Percentiles rank a stretch among this genome's conserved stretches.
phyloP scores from a whole-genome alignment of 2,797 vertebrate species.

The Coilia nasus region DNA sequence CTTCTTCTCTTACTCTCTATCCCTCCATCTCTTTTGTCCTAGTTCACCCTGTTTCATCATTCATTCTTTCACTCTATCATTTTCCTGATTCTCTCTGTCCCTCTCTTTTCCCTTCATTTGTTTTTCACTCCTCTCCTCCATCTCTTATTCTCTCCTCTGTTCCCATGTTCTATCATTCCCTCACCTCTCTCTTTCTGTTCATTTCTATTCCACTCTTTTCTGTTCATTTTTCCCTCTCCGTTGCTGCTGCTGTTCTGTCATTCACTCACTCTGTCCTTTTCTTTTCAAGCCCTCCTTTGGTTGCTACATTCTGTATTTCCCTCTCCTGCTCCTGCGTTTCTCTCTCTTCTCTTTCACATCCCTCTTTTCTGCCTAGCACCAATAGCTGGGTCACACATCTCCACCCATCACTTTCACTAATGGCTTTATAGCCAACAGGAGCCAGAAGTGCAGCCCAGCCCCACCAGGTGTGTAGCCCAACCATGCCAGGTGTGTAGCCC shows the following conservation, averaged over 20 bases:
- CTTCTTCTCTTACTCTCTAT: background rate
- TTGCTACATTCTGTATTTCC: background rate
- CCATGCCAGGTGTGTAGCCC: no score
- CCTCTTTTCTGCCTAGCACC: no score
- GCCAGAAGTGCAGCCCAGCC: no score
- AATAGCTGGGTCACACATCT: no score
- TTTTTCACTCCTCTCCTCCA: background rate
- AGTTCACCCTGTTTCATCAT: no score
- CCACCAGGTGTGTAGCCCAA: no score
- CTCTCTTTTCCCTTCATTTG: no score
- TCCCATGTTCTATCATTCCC: background rate
- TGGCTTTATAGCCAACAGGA: no score
- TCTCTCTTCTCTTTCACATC: background rate
- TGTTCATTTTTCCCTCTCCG: background rate
- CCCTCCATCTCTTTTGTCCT: background rate
- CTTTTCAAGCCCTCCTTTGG: background rate
- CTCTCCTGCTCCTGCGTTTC: background rate
- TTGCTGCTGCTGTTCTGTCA: background rate
- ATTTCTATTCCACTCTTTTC: background rate
- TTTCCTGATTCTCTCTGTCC: no score
- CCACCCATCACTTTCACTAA: no score
- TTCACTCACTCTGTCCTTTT: background rate
- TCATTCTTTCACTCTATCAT: background rate
- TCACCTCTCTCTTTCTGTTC: background rate
- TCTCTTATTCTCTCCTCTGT: no score